Evolutionary conservation across 92 coral and sea anemone species (phyloP).

Genomic region (Galaxea fascicularis): DNA sequence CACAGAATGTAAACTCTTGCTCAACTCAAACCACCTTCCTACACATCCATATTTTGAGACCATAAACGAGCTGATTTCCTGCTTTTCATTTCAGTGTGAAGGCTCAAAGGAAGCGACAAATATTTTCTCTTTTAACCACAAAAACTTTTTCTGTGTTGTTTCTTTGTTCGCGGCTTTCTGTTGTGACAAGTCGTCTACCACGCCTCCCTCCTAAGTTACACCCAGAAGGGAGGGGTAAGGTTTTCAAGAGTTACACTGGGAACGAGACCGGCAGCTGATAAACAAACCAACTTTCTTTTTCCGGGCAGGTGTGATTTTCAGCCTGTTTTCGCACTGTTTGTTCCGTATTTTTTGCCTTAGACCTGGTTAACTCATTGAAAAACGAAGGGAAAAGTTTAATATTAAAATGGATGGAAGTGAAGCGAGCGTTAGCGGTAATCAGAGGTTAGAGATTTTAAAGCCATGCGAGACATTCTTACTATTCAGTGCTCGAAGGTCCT

Average conservation of each 20-base stretch:
- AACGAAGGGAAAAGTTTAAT: neutral
- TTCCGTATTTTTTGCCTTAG: neutral
- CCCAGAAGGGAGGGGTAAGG: constrained; percentile 27
- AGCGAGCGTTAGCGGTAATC: neutral
- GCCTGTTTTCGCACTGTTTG: neutral
- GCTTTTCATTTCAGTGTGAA: constrained; percentile 24
- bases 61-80: constrained; percentile 19
- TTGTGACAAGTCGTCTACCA: constrained; percentile 54
- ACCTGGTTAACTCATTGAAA: neutral
- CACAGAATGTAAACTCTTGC: neutral
- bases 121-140: constrained; percentile 21
- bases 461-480: neutral
- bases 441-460: neutral
- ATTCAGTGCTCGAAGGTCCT: neutral
- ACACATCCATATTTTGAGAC: constrained; percentile 9
- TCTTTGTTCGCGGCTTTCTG: constrained; percentile 65
- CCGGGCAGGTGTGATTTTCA: constrained; percentile 18
- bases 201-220: constrained; percentile 41
- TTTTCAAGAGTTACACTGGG: constrained; percentile 8
- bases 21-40: neutral
- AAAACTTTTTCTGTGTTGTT: constrained; percentile 33
- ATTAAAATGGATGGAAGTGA: constrained; percentile 5
- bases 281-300: constrained; percentile 2
- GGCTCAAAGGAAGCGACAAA: neutral
- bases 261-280: constrained; percentile 1